phyloP scores from a whole-genome alignment of 1,140 invertebrate genomes.

The Belonocnema kinseyi region DNA sequence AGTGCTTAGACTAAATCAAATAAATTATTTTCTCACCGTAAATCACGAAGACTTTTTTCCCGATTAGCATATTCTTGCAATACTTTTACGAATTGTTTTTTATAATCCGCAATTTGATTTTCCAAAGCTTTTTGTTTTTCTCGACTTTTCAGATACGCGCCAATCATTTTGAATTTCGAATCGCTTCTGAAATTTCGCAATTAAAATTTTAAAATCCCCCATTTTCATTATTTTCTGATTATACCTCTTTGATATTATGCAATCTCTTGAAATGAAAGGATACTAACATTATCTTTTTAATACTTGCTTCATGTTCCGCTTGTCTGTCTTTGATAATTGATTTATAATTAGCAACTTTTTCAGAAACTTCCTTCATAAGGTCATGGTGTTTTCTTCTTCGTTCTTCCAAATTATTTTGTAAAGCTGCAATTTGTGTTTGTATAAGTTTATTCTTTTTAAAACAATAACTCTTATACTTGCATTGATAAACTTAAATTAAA shows the following conservation, averaged over 20 bases:
- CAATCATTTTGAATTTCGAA: conserved; percentile 43
- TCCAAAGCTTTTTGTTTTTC: conserved; percentile 34
- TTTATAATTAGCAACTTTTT: conserved; percentile 42
- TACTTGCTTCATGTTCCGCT: conserved; percentile 31
- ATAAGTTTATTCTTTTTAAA: neutral
- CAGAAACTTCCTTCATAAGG: conserved; percentile 33
- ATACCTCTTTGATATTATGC: no score
- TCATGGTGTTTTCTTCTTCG: conserved; percentile 37
- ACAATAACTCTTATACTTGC: no score
- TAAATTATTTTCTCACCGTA: conserved; percentile 19
- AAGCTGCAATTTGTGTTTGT: conserved; percentile 32
- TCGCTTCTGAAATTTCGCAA: conserved; percentile 33
- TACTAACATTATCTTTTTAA: conserved; percentile 37
- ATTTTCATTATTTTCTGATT: neutral
- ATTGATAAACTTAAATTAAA: neutral
- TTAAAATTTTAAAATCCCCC: conserved; percentile 26
- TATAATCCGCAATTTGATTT: conserved; percentile 35
- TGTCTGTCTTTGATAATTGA: conserved; percentile 36
- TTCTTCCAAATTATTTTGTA: conserved; percentile 42
- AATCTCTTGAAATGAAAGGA: neutral
- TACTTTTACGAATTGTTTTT: conserved; percentile 40
- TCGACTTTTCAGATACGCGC: conserved; percentile 23
- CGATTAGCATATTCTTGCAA: conserved; percentile 33
- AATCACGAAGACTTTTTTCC: conserved; percentile 39
- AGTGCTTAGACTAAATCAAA: no score